These are phyloP conservation scores for Propithecus perrieri DNA, from an alignment of 2,797 vertebrate species.

Conservation along the genomic window DNA sequence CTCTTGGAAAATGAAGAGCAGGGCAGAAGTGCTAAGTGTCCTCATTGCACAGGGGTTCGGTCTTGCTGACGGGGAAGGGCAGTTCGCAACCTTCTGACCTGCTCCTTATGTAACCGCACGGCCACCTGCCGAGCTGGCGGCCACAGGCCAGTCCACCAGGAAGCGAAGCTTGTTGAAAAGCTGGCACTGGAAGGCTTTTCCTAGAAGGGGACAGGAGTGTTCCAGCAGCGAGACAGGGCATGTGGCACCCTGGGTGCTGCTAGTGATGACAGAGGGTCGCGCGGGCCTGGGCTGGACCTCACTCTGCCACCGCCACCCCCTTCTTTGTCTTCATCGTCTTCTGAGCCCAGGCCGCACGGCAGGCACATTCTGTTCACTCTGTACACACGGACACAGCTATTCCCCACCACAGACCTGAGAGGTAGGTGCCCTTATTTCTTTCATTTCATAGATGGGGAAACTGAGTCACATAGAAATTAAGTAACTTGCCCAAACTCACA, in stretches of 20 bases:
- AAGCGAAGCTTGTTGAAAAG: background rate
- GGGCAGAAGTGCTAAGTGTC: background rate
- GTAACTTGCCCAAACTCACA: background rate
- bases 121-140: background rate
- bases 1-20: background rate
- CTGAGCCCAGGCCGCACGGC: background rate
- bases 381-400: accelerated
- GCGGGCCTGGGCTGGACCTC: background rate
- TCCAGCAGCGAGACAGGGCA: background rate
- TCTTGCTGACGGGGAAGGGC: background rate
- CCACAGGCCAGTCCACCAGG: background rate
- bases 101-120: background rate
- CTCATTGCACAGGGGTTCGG: background rate
- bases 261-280: background rate
- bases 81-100: background rate
- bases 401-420: background rate
- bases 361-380: background rate
- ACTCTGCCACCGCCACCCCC: background rate
- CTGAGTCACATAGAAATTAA: background rate
- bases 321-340: background rate
- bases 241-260: background rate
- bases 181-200: background rate
- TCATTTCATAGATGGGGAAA: background rate
- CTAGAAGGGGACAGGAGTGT: background rate
- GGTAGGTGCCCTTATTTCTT: background rate